Base-by-base conservation (phyloP, 2,888 invertebrate genomes). In the Platypus cylindrus region DNA sequence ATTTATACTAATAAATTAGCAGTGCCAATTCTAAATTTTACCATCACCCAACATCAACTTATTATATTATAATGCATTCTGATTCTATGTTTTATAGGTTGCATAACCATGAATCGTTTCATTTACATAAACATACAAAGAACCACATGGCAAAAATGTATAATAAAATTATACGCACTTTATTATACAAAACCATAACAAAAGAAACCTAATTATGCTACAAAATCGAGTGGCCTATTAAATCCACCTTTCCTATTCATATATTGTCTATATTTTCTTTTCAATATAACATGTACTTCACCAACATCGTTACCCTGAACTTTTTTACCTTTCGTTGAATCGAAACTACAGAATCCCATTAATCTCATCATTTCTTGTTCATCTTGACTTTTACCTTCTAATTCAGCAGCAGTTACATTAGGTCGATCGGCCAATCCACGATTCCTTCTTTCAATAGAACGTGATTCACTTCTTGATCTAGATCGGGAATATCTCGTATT, bases 241-340 rank as follows among this genome's bases (percentile, higher is more conserved):
- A 98, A 98, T 35, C 97, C 98, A 44, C 98, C 98, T 64, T 94
- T 91, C 43, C 98, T 74, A 64, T 98, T 98, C 98, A 98, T 98
- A 59, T 98, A 98, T 65, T 98, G 97, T 51, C 95, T 78, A 62
- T 94, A 95, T 65, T 94, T 90, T 51, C 97, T 70, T 66, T 95
- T 94, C 40, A 94, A 72, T 43, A 93, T 90, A 37, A 95, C 89
- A 60, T 95, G 94, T 44, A 94, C 93, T 17, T 81, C 85, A n/a
- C 91, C 93, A 34, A 78, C 78, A 51, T 93, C 86, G 58, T 97
- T 97, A 17, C 89, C 91, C 1, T 83, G 80, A 0, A 97, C 93
- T 65, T 87, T 86, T 64, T 91, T 93, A 50, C 89, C 87, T 70
- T 98, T 97, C 0, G 97, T 95, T 0, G 89, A 78, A 57, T 94